Percentiles rank a stretch among this genome's conserved stretches.
Evolutionary conservation across 2,888 invertebrate species (phyloP).

Genomic region (Itoplectis maculator): DNA sequence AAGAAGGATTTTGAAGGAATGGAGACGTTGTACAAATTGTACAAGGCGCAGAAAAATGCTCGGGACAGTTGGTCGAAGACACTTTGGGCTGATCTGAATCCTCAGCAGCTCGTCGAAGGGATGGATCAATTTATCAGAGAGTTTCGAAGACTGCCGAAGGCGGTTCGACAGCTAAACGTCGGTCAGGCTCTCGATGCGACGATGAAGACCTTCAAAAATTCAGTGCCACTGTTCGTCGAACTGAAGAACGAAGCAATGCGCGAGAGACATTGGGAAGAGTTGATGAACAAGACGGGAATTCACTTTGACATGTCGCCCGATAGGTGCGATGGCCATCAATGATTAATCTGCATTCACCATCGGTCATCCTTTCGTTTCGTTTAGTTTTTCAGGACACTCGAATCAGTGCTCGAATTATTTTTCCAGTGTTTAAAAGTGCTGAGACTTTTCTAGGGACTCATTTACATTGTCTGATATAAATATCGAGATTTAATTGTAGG

Average conservation of each 20-base stretch:
- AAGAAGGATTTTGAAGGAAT: constrained; percentile 89
- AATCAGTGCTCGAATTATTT: constrained; percentile 2
- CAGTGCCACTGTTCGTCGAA: constrained; percentile 95
- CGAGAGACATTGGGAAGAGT: constrained; percentile 95
- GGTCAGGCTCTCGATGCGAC: constrained; percentile 91
- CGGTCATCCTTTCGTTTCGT: background rate
- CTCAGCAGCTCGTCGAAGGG: constrained; percentile 93
- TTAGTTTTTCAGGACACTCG: background rate
- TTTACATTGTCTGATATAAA: constrained; percentile 5
- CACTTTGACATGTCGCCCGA: constrained; percentile 95
- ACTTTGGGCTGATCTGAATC: constrained; percentile 94
- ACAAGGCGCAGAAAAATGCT: constrained; percentile 91
- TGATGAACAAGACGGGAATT: constrained; percentile 93
- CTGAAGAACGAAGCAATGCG: constrained; percentile 96
- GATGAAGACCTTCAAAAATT: constrained; percentile 95
- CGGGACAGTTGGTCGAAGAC: constrained; percentile 94
- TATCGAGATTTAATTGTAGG: constrained; percentile 19
- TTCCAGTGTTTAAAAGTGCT: constrained; percentile 22
- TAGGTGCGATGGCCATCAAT: constrained; percentile 75
- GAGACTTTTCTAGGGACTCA: constrained; percentile 51
- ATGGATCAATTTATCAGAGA: constrained; percentile 94
- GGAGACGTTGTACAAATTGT: constrained; percentile 91
- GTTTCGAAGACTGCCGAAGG: constrained; percentile 90
- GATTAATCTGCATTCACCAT: constrained; percentile 30
- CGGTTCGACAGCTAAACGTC: constrained; percentile 86